These are phyloP conservation scores for Hormaphis cornu DNA, from an alignment of 1,140 invertebrate species.

Conservation along the genomic window DNA sequence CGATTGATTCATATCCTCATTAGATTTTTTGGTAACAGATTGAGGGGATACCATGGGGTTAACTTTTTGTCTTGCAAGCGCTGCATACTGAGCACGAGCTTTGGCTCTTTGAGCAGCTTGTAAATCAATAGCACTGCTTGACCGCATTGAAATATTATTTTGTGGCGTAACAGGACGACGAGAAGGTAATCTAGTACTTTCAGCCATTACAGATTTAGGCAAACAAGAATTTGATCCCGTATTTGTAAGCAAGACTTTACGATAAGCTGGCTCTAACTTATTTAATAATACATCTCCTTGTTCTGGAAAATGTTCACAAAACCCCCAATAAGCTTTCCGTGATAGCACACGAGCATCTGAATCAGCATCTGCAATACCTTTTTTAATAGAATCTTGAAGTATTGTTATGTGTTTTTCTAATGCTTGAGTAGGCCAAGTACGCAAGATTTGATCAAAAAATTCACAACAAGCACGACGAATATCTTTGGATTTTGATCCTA, in stretches of 20 bases:
- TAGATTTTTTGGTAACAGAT: conserved; percentile 31
- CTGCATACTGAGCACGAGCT: conserved; percentile 66
- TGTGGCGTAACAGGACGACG: conserved; percentile 30
- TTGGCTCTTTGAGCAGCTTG: conserved; percentile 77
- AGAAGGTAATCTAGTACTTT: conserved; percentile 31
- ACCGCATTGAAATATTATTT: conserved; percentile 49
- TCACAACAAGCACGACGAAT: conserved; percentile 75
- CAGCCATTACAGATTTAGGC: conserved; percentile 24
- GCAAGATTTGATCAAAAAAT: conserved; percentile 72
- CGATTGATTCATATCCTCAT: conserved; percentile 45
- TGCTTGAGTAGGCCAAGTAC: conserved; percentile 69
- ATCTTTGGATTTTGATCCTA: conserved; percentile 83
- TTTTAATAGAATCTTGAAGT: conserved; percentile 76
- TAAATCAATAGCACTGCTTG: conserved; percentile 86
- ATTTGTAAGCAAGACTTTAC: conserved; percentile 29
- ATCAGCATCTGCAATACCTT: conserved; percentile 86
- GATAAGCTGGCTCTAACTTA: conserved; percentile 68
- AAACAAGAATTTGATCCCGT: conserved; percentile 29
- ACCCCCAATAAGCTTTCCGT: conserved; percentile 80
- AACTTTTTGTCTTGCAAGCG: conserved; percentile 61
- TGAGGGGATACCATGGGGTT: conserved; percentile 53
- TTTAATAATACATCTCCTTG: conserved; percentile 77
- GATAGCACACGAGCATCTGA: conserved; percentile 68
- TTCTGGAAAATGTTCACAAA: conserved; percentile 81
- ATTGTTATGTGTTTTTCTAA: conserved; percentile 70